phyloP scores from a whole-genome alignment of 2,888 invertebrate species.

The Dolichopus griseipennis region DNA sequence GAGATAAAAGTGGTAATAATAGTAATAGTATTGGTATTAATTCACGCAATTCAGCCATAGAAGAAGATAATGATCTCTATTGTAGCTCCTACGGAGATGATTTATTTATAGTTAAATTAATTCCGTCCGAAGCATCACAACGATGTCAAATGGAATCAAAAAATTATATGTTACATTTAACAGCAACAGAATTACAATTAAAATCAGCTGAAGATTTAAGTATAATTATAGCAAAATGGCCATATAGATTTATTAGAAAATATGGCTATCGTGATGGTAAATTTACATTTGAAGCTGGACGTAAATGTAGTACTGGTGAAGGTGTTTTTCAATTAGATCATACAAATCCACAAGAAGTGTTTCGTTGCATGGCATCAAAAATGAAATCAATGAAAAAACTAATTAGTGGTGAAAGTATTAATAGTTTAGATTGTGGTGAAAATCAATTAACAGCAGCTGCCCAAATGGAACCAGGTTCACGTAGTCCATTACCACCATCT shows the following conservation, averaged over 20 bases:
- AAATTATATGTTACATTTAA: slow-evolving; percentile 64
- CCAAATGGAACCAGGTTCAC: slow-evolving; percentile 72
- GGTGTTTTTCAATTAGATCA: slow-evolving; percentile 74
- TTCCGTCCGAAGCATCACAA: slow-evolving; percentile 67
- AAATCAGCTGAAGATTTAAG: slow-evolving; percentile 54
- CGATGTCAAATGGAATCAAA: slow-evolving; percentile 65
- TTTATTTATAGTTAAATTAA: slow-evolving; percentile 67
- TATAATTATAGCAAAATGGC: slow-evolving; percentile 63
- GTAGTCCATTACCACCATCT: slow-evolving; percentile 69
- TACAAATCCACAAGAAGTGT: slow-evolving; percentile 73
- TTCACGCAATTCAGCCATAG: slow-evolving; percentile 48
- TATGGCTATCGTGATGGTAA: slow-evolving; percentile 80
- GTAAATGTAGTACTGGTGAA: slow-evolving; percentile 79
- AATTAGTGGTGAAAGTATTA: slow-evolving; percentile 58
- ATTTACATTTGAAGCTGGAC: slow-evolving; percentile 80
- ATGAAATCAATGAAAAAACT: slow-evolving; percentile 83
- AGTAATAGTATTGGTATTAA: slow-evolving; percentile 20
- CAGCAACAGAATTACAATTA: slow-evolving; percentile 65
- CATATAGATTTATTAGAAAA: slow-evolving; percentile 71
- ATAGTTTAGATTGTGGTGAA: slow-evolving; percentile 61
- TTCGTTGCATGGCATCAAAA: slow-evolving; percentile 68
- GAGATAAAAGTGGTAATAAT: slow-evolving; percentile 49
- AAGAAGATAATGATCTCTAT: slow-evolving; percentile 83
- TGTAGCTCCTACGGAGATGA: slow-evolving; percentile 73
- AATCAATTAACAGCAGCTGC: slow-evolving; percentile 64